Evolutionary conservation across 2,888 invertebrate species (phyloP).

Genomic region (Mythimna vitellina): DNA sequence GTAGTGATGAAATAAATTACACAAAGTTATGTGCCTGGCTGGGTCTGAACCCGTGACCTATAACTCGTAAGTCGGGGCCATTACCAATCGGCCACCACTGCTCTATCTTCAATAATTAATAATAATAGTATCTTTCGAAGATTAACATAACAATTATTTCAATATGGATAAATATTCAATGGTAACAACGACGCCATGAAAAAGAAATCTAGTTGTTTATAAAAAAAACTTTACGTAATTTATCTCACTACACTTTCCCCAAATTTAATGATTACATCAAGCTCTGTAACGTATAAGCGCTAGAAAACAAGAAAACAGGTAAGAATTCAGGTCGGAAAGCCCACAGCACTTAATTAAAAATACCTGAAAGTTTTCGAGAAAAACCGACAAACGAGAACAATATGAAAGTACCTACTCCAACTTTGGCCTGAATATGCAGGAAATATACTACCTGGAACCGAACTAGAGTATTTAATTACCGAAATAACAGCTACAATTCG

Average conservation of each 20-base stretch:
- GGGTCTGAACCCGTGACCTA: no score
- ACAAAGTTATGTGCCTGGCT: no score
- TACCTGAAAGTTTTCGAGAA: constrained; percentile 38
- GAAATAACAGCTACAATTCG: constrained; percentile 11
- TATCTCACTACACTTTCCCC: neutral
- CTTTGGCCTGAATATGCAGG: neutral
- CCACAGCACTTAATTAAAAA: constrained; percentile 50
- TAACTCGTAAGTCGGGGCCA: no score
- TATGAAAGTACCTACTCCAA: constrained; percentile 31
- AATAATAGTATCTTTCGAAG: no score
- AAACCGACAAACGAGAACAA: constrained; percentile 30
- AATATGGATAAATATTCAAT: no score
- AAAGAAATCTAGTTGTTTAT: no score
- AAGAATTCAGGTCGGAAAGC: neutral
- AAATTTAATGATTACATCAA: neutral
- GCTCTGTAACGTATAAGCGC: neutral
- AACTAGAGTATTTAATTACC: neutral
- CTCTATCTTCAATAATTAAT: no score
- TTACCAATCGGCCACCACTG: no score
- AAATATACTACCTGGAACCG: constrained; percentile 20
- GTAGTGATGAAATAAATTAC: no score
- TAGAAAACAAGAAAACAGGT: neutral
- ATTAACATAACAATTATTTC: no score
- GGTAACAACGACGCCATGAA: no score
- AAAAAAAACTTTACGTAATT: no score